phyloP scores from a whole-genome alignment of 2,888 invertebrate species.

The Trissonchulus latispiculum region DNA sequence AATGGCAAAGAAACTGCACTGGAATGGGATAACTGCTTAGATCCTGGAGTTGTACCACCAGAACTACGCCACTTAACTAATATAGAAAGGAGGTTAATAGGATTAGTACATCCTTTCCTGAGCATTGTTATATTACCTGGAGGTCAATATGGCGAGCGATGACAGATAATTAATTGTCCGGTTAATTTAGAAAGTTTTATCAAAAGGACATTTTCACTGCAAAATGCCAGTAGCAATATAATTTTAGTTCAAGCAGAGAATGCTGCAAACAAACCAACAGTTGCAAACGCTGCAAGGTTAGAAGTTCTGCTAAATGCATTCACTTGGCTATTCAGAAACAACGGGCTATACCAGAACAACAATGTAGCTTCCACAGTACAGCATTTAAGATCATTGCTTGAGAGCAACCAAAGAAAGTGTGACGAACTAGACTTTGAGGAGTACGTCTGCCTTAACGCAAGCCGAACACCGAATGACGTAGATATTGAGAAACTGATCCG shows the following conservation, averaged over 20 bases:
- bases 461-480: not conserved
- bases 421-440: not conserved
- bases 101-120: not conserved
- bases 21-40: not conserved
- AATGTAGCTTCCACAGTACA: not conserved
- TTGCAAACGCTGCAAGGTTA: not conserved
- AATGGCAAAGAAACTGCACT: not conserved
- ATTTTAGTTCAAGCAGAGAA: not conserved
- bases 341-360: not conserved
- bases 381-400: not conserved
- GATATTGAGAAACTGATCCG: not conserved
- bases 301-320: not conserved
- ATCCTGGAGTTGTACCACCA: constrained; percentile 5
- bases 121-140: constrained; percentile 1
- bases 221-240: not conserved
- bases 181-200: not conserved
- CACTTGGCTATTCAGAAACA: not conserved
- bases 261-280: not conserved
- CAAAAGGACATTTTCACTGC: not conserved
- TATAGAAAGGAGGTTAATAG: not conserved
- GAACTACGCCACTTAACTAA: not conserved
- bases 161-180: constrained; percentile 8
- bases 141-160: not conserved
- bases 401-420: not conserved
- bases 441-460: not conserved